Evolutionary conservation across 2,888 invertebrate species (phyloP), one percentile per base, ranked within the genome.

Genomic region (Tupiocoris notatus): DNA sequence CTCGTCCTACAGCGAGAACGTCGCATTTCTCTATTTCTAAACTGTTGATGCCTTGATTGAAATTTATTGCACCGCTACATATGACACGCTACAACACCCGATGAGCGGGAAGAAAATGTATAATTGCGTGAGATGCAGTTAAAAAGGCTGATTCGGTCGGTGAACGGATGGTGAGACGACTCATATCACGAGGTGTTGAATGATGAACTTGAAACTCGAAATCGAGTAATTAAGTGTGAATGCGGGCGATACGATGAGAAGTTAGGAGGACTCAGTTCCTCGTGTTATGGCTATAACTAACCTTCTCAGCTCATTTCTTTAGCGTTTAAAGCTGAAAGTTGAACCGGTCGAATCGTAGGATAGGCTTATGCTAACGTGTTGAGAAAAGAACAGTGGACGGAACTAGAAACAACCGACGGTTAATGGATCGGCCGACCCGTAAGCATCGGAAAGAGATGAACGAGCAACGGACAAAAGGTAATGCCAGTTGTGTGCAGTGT

Each of bases 391-490:
- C 39, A 12, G 39, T 39, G 39, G 12, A 39, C 39, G 39, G 39
- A 39, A 39, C 39, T 39, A 3, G 39, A 39, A 39, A 39, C 12
- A 39, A 39, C 39, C 39, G 39, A 39, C 39, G 3, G 39, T 39
- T 39, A 39, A 39, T 39, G 39, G 39, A 39, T 12, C 12, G 39
- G 12, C 39, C 39, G 39, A 39, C 3, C 39, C 39, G 12, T 39
- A 39, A 39, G n/a, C n/a, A n/a, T n/a, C n/a, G n/a, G 39, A 39
- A 39, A n/a, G 59, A 59, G 59, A 59, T 59, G 18, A 59, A 59
- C 18, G 59, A 59, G n/a, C 7, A 9, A 9, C 59, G 59, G 18
- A 59, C 59, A 59, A 59, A 59, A 59, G 59, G 59, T 59, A 18
- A 59, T 59, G 59, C n/a, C 18, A n/a, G 59, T n/a, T 39, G 39